Percentiles rank a stretch among this genome's conserved stretches.
These are phyloP conservation scores for Drosophila tropicalis DNA, from an alignment of 1,140 invertebrate species.

Conservation along the genomic window DNA sequence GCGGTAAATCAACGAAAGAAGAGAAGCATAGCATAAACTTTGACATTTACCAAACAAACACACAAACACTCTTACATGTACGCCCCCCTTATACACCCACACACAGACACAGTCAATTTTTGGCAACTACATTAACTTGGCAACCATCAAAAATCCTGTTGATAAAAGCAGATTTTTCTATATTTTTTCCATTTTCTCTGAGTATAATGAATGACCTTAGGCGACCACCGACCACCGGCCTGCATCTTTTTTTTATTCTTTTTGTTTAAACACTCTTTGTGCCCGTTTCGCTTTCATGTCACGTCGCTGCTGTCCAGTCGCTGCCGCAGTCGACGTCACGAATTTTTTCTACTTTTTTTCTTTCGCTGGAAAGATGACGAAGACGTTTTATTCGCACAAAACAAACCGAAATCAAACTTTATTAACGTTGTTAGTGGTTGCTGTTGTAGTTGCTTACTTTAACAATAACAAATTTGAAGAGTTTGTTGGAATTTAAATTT, in stretches of 20 bases:
- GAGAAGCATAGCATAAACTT: constrained; percentile 38
- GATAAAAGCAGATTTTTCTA: constrained; percentile 15
- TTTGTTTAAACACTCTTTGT: constrained; percentile 47
- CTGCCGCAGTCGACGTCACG: constrained; percentile 55
- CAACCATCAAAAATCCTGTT: constrained; percentile 9
- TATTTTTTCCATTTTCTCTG: constrained; percentile 12
- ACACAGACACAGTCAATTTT: neutral
- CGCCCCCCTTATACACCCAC: constrained; percentile 6
- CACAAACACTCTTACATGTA: constrained; percentile 1
- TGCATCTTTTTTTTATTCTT: constrained; percentile 41
- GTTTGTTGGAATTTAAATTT: constrained; percentile 52
- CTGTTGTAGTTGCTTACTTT: constrained; percentile 19
- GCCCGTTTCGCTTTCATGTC: constrained; percentile 72
- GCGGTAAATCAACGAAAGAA: constrained; percentile 34
- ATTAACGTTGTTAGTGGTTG: constrained; percentile 40
- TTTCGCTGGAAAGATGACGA: constrained; percentile 71
- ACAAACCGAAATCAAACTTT: constrained; percentile 50
- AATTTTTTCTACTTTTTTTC: constrained; percentile 41
- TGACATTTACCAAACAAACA: constrained; percentile 42
- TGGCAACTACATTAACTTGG: constrained; percentile 17
- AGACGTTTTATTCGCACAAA: constrained; percentile 66
- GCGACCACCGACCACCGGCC: constrained; percentile 55
- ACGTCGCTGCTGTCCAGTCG: constrained; percentile 51
- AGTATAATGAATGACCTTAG: constrained; percentile 22
- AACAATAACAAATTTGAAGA: constrained; percentile 21